These are phyloP conservation scores for Mechanitis mazaeus DNA, from an alignment of 2,888 invertebrate genomes.

Conservation along the genomic window DNA sequence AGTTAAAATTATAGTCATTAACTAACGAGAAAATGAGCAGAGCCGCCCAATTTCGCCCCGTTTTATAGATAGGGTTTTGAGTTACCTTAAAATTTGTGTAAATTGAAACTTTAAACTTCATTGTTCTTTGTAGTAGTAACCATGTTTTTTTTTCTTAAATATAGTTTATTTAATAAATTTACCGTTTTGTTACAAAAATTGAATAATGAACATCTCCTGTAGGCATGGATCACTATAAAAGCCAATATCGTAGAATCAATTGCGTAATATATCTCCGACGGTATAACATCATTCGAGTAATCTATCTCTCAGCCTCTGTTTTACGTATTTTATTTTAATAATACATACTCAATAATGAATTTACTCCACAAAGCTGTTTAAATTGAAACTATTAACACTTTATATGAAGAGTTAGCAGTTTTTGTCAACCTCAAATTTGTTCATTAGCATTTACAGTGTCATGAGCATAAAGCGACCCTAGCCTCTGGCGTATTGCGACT, in stretches of 20 bases:
- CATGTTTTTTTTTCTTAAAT: not conserved
- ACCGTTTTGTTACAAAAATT: not conserved
- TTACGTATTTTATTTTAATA: conserved; percentile 17
- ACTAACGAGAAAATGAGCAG: conserved; percentile 59
- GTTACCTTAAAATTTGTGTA: conserved; percentile 46
- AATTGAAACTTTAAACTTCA: conserved; percentile 33
- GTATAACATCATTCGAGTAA: conserved; percentile 22
- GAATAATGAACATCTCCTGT: conserved; percentile 1
- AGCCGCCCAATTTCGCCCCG: conserved; percentile 52
- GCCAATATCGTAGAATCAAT: conserved; percentile 29
- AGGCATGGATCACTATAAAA: conserved; percentile 27
- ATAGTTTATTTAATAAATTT: not conserved
- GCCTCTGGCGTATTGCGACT: conserved; percentile 37
- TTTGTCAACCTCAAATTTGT: conserved; percentile 52
- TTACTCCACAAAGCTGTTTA: conserved; percentile 30
- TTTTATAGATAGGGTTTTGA: conserved; percentile 50
- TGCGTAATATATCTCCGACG: conserved; percentile 27
- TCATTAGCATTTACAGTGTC: conserved; percentile 54
- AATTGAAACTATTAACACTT: conserved; percentile 56
- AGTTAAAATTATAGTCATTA: conserved; percentile 72
- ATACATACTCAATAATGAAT: conserved; percentile 22
- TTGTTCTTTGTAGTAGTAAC: not conserved
- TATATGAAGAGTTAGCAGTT: conserved; percentile 42
- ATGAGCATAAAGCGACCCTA: conserved; percentile 26
- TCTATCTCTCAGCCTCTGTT: conserved; percentile 16